Base-by-base conservation (phyloP, 2,797 vertebrate genomes). In the Saxicola maurus region DNA sequence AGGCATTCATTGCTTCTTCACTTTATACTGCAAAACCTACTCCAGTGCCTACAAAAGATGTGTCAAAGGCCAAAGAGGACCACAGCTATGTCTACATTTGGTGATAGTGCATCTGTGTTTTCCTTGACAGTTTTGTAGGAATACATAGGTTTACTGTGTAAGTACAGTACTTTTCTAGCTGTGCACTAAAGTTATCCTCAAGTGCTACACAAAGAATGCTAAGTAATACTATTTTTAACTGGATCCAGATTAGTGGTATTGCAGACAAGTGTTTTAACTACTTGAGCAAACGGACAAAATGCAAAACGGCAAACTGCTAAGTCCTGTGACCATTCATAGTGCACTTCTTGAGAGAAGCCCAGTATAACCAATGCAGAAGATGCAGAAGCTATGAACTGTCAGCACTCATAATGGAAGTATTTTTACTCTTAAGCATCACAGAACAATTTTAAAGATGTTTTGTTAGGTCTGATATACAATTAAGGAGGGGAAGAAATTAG, bases 321-420 rank as follows among this genome's bases (percentile, higher is more conserved):
- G 62, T 81, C 87, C 59, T 88, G 67, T 93, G 82, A 92, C 89
- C 96, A 94, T 94, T 88, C 94, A 94, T 75, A 96, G 95, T 59
- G 81, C 92, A 43, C 80, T 89, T 84, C 90, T 91, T 93, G 69
- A 96, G 48, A 94, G 81, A 95, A 94, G 78, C 52, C 73, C 93
- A 90, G 92, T 80, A 87, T 62, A 94, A 81, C 94, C 92, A 91
- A 91, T 40, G 46, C 69, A 94, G 91, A 89, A 76, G 89, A 93
- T 90, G 90, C 53, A 90, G 67, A 88, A 86, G 88, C 94, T 52
- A 78, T 62, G 71, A 96, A 92, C 77, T 60, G 79, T 86, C 89
- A 91, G 65, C 85, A 91, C 86, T 87, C 74, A 27, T n/a, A 93
- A 86, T 40, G 15, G 66, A 93, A 95, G 81, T 89, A 86, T 93